A percentile compares a stretch with the other conserved stretches of the same genome.
Conservation (phyloP, 2,797 vertebrate species). For the Linurgus olivaceus region DNA sequence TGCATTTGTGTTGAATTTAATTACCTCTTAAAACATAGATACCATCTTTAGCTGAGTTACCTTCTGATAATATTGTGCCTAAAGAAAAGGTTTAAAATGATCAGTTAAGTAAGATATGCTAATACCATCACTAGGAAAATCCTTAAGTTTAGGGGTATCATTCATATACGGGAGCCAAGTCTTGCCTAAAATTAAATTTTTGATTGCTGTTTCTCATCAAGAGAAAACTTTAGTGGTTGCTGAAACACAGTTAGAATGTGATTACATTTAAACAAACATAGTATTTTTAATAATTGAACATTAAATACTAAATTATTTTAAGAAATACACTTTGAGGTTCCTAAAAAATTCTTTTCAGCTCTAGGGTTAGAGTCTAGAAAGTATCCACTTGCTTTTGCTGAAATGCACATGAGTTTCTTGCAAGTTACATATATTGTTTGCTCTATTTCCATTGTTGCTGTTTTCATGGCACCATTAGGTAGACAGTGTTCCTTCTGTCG, state of each 20-base stretch:
- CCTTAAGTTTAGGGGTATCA: not conserved
- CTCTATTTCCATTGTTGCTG: not conserved
- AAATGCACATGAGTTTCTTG: not conserved
- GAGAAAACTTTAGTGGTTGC: not conserved
- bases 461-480: not conserved
- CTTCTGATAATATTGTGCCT: not conserved
- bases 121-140: not conserved
- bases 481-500: not conserved
- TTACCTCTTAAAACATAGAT: not conserved
- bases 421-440: not conserved
- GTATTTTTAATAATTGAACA: not conserved
- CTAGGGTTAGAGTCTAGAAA: not conserved
- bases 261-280: not conserved
- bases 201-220: not conserved
- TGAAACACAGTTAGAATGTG: not conserved
- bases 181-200: not conserved
- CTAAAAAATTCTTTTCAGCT: not conserved
- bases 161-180: not conserved
- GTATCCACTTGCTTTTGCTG: not conserved
- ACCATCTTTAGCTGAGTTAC: not conserved
- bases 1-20: not conserved
- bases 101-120: not conserved
- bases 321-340: not conserved
- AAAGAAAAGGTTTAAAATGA: not conserved
- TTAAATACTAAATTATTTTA: not conserved